phyloP scores from a whole-genome alignment of 2,888 invertebrate genomes.

The Lepas anatifera region DNA sequence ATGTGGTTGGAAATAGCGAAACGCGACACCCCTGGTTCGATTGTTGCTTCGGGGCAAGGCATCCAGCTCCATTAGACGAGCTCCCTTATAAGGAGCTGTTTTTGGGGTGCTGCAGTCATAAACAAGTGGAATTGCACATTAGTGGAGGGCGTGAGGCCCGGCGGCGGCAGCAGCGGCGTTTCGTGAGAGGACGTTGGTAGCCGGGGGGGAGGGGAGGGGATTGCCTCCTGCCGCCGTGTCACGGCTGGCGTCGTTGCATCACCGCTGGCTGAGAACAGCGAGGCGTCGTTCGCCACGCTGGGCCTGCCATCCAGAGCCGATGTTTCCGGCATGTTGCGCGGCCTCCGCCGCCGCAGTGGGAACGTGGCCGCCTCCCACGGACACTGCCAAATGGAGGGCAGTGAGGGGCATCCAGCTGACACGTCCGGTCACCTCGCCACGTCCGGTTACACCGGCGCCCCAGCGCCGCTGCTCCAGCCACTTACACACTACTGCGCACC shows the following conservation, averaged over 20 bases:
- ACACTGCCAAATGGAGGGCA: background rate
- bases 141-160: no score
- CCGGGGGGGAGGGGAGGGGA: no score
- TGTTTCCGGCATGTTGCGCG: background rate
- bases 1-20: no score
- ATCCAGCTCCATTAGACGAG: no score
- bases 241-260: background rate
- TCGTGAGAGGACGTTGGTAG: no score
- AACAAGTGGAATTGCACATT: no score
- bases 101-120: no score
- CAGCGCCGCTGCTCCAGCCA: no score
- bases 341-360: background rate
- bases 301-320: background rate
- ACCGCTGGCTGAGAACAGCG: background rate
- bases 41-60: no score
- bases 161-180: background rate
- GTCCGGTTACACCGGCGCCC: background rate
- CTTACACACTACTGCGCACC: no score
- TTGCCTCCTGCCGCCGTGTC: background rate
- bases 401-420: constrained; percentile 8
- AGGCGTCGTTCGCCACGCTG: background rate
- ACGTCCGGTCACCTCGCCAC: background rate
- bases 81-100: no score
- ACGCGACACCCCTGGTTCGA: no score
- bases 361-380: background rate